phyloP scores from a whole-genome alignment of 1,140 invertebrate species.

The Rhyzopertha dominica region DNA sequence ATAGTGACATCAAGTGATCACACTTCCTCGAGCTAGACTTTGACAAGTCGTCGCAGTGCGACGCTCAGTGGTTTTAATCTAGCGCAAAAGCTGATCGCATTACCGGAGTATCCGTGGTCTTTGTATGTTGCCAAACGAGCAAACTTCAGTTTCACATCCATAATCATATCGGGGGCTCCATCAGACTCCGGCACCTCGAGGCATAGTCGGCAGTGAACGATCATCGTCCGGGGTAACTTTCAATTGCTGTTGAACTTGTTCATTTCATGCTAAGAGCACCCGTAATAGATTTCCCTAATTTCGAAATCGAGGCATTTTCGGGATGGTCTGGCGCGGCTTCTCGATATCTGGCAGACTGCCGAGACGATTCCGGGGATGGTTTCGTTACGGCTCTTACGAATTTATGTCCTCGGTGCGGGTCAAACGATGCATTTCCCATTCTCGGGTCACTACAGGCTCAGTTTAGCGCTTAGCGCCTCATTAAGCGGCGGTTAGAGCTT shows the following conservation, averaged over 20 bases:
- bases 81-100: too few relatives aligned
- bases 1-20: too few relatives aligned
- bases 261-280: slow-evolving; percentile 13
- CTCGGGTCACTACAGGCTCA: slow-evolving; percentile 20
- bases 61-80: too few relatives aligned
- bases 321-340: slow-evolving; percentile 23
- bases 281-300: slow-evolving; percentile 17
- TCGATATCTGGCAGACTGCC: slow-evolving; percentile 26
- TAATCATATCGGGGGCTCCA: too few relatives aligned
- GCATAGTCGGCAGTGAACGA: not conserved
- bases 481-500: slow-evolving; percentile 25
- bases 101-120: too few relatives aligned
- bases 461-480: slow-evolving; percentile 30
- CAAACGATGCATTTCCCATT: slow-evolving; percentile 28
- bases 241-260: slow-evolving; percentile 20
- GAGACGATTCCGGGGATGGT: slow-evolving; percentile 29
- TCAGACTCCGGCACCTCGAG: too few relatives aligned
- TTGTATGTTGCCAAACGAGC: too few relatives aligned
- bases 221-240: slow-evolving; percentile 13
- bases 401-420: slow-evolving; percentile 27
- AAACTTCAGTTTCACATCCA: too few relatives aligned
- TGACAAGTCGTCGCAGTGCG: too few relatives aligned
- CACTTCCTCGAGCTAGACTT: too few relatives aligned
- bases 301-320: slow-evolving; percentile 19
- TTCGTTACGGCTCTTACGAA: slow-evolving; percentile 22